Base-by-base conservation (phyloP, 2,888 invertebrate genomes). In the Tetrapedia diversipes region DNA sequence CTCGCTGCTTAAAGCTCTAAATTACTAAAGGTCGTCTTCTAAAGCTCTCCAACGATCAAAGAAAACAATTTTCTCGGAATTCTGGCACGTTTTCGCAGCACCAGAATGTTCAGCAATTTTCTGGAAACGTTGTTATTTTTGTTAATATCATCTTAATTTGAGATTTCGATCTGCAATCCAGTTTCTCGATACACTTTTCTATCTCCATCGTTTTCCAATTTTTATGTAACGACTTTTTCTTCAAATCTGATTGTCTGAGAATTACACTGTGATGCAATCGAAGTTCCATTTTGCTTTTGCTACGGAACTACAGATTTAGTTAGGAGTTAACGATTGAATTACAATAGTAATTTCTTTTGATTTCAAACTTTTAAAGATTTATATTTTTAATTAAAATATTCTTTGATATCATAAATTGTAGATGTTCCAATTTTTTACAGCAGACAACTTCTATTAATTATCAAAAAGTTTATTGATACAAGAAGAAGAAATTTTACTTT, bases 1-100 rank as follows among this genome's bases (percentile, higher is more conserved):
- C 53, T 49, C n/a, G 37, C 29, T 60, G 41, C 54, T 61, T 61
- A 49, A 22, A 60, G 19, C 61, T 37, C 61, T 49, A 57, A 74
- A 73, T 61, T 39, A 56, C 60, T 66, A 66, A 60, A 74, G 69
- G 63, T 69, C 54, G 81, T 27, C 16, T 8, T 10, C 29, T 34
- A 49, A 16, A 27, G 47, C 37, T 27, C 49, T 47, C 6, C 29
- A 43, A 56, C 60, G 37, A 47, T 4, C 29, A 32, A 53, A 22
- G 45, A 27, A 54, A 45, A 54, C 45, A 53, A 57, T 61, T 59
- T 56, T 39, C 47, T 34, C 43, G 29, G 54, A 60, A 64, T 60
- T 69, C 67, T 81, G 79, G 81, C 82, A 81, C 19, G 27, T 22
- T 63, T 51, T 22, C 37, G 27, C 72, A 81, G 66, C 71, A 70